Conservation (phyloP, 2,113 vertebrate species). For the Gymnocephalus cernua region DNA sequence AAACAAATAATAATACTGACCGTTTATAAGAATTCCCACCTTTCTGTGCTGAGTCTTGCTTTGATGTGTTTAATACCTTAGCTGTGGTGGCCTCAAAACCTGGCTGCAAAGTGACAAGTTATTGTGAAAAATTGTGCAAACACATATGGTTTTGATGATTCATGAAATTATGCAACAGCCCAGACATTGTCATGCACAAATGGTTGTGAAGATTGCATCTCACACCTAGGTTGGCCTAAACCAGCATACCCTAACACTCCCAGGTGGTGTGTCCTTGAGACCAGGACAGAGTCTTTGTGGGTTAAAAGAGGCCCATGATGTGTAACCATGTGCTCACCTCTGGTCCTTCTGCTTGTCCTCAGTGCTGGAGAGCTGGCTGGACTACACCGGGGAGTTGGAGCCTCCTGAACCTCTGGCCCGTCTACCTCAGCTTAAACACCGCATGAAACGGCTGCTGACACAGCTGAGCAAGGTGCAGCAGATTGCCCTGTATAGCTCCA, state of each 20-base stretch:
- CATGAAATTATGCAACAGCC: background rate
- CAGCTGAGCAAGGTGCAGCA: constrained; percentile 96
- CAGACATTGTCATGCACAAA: background rate
- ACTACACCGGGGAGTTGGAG: constrained; percentile 97
- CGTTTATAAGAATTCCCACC: background rate
- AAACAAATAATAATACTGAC: too few relatives aligned
- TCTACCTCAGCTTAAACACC: constrained; percentile 95
- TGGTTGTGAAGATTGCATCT: background rate
- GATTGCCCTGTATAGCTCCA: constrained; percentile 89
- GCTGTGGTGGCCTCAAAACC: background rate
- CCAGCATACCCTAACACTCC: background rate
- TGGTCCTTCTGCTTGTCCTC: background rate
- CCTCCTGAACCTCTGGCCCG: constrained; percentile 94
- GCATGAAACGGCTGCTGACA: constrained; percentile 93
- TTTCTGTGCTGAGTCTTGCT: background rate
- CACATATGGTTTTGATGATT: background rate
- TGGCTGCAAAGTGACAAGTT: background rate
- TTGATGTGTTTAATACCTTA: background rate
- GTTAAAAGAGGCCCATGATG: background rate
- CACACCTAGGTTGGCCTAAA: background rate
- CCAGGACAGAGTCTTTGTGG: background rate
- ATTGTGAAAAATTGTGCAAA: background rate
- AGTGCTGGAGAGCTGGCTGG: constrained; percentile 98
- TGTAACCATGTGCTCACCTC: background rate
- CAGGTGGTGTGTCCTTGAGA: background rate